phyloP scores from a whole-genome alignment of 2,113 vertebrate genomes.

The Seriola quinqueradiata region DNA sequence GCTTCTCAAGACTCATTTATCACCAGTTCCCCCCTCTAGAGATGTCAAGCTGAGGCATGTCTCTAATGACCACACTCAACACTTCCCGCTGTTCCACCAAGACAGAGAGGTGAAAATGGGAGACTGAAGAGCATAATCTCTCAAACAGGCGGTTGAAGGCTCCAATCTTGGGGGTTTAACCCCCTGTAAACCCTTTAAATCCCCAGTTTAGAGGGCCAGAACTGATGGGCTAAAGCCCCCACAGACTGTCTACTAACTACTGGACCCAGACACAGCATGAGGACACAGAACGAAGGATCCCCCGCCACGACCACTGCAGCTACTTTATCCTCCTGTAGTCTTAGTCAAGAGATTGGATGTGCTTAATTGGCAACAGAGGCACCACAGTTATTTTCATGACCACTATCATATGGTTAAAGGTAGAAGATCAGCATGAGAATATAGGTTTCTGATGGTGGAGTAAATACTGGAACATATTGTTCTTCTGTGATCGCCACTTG shows the following conservation, averaged over 20 bases:
- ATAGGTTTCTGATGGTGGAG: neutral
- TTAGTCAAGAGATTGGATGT: neutral
- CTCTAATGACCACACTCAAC: constrained; percentile 48
- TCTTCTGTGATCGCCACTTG: neutral
- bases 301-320: neutral
- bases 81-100: constrained; percentile 44
- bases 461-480: neutral
- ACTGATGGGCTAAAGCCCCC: constrained; percentile 68
- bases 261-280: constrained; percentile 38
- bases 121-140: constrained; percentile 72
- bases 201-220: constrained; percentile 71
- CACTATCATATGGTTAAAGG: neutral
- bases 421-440: neutral
- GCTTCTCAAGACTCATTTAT: constrained; percentile 63
- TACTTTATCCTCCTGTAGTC: neutral
- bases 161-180: constrained; percentile 70
- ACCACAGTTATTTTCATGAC: neutral
- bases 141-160: constrained; percentile 60
- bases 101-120: constrained; percentile 77
- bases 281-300: constrained; percentile 17
- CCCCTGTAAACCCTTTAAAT: constrained; percentile 72
- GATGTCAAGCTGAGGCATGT: constrained; percentile 74
- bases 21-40: constrained; percentile 57
- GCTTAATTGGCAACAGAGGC: constrained; percentile 6
- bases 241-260: constrained; percentile 40